Percentiles rank a stretch among this genome's conserved stretches.
Conservation (phyloP, 2,113 vertebrate genomes). For the Plecotus auritus region DNA sequence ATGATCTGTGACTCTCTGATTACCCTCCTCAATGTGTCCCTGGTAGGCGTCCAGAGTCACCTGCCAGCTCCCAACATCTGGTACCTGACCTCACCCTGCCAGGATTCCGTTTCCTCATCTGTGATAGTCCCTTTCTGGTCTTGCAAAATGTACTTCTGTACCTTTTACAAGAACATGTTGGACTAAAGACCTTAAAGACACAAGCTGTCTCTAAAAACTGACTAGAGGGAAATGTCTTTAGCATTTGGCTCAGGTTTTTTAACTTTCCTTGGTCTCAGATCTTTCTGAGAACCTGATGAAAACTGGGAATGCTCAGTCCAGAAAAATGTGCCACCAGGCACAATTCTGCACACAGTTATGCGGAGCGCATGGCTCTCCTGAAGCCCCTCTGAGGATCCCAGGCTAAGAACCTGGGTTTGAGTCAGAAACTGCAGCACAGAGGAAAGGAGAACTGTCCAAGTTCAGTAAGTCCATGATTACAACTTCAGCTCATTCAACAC, state of each 20-base stretch:
- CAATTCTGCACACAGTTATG: no score
- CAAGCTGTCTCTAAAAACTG: neutral
- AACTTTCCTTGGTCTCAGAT: neutral
- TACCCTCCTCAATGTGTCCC: neutral
- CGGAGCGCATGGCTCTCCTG: neutral
- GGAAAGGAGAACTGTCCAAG: neutral
- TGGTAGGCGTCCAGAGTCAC: neutral
- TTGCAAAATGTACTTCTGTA: constrained; percentile 51
- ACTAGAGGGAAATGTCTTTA: neutral
- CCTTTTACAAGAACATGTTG: constrained; percentile 48
- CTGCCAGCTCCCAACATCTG: constrained; percentile 35
- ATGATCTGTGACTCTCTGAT: neutral
- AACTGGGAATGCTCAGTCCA: neutral
- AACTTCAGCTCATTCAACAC: neutral
- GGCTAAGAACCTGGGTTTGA: neutral
- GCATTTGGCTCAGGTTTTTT: neutral
- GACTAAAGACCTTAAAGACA: constrained; percentile 25
- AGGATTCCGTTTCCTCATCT: constrained; percentile 31
- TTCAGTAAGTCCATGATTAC: neutral
- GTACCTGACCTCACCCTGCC: neutral
- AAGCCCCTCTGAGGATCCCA: neutral
- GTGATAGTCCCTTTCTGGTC: constrained; percentile 29
- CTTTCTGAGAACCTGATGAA: neutral
- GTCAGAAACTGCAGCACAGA: neutral
- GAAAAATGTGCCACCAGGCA: neutral